Base-by-base conservation (phyloP, 1,140 invertebrate genomes). In the Stenopsyche tienmushanensis region DNA sequence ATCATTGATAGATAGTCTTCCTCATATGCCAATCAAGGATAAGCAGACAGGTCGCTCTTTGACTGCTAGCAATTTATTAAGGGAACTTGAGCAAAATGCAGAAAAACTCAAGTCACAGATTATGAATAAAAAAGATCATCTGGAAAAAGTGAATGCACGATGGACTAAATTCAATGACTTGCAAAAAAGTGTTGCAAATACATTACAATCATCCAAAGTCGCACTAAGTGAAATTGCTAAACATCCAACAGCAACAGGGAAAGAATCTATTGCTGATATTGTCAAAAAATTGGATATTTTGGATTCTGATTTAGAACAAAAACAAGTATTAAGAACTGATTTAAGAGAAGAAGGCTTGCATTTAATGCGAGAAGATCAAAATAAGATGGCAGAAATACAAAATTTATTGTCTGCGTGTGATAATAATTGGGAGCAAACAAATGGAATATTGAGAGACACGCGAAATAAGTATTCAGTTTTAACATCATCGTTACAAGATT, bases 331-430 rank as follows among this genome's bases (percentile, higher is more conserved):
- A 3, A 72, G 78, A 70, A 80, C 79, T 60, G 78, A 80, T 63
- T 66, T 82, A 9, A 72, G 80, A 71, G 83, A 86, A 71, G 86
- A 93, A 79, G 91, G 90, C 0, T 80, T 88, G 17, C 80, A 86
- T 53, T 75, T 94, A 34, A 89, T 93, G 83, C 87, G 89, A 71
- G 87, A 91, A 77, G 92, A 94, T 77, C 87, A 91, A 67, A 84
- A 85, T 23, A 90, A 89, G 69, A 87, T 89, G 74, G 85, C 87
- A 2, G 85, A 85, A 1, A 88, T 94, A 60, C 92, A 94, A 76
- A 89, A 89, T 62, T 85, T 87, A 34, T 73, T 94, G 0, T 83
- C 89, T 1, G 83, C 87, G 0, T 83, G 91, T 34, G 90, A 94
- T 69, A 84, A 85, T 24, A 88, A 88, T 62, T 94, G 89, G 84